phyloP scores from a whole-genome alignment of 1,140 invertebrate species.

The Oryctes rhinoceros region DNA sequence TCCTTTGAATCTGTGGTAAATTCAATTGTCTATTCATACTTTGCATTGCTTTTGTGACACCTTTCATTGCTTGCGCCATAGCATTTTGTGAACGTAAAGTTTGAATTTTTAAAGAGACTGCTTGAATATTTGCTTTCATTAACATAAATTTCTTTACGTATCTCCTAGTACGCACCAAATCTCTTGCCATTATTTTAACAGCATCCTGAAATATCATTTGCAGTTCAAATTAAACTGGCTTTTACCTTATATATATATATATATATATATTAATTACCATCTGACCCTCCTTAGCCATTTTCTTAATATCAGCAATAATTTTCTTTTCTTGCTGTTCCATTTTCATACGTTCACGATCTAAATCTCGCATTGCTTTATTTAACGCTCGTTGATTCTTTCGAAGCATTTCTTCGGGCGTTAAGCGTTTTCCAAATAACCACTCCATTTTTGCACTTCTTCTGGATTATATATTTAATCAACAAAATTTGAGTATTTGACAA shows the following conservation, averaged over 20 bases:
- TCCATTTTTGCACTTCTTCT: constrained; percentile 74
- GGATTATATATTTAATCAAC: too few relatives aligned
- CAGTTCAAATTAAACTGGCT: not conserved
- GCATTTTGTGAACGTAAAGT: constrained; percentile 98
- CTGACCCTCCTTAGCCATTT: constrained; percentile 98
- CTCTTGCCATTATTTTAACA: constrained; percentile 99
- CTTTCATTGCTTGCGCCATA: constrained; percentile 99
- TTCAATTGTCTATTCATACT: constrained; percentile 99
- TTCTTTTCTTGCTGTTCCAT: constrained; percentile 99
- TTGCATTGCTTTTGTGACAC: constrained; percentile 97
- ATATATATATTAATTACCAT: constrained; percentile 75
- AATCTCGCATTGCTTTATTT: constrained; percentile 98
- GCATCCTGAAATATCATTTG: constrained; percentile 79
- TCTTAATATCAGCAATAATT: constrained; percentile 98
- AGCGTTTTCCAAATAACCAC: constrained; percentile 95
- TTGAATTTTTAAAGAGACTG: constrained; percentile 98
- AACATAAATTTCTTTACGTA: constrained; percentile 99
- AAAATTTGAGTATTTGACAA: too few relatives aligned
- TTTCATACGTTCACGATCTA: constrained; percentile 91
- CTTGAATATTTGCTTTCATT: constrained; percentile 99
- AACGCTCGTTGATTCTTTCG: constrained; percentile 97
- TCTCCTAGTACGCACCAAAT: constrained; percentile 93
- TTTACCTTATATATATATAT: too few relatives aligned
- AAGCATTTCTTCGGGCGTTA: constrained; percentile 98
- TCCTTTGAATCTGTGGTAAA: constrained; percentile 98